Evolutionary conservation across 2,888 invertebrate genomes (phyloP), one percentile per base, ranked within the genome.

Genomic region (Fabriciana adippe): DNA sequence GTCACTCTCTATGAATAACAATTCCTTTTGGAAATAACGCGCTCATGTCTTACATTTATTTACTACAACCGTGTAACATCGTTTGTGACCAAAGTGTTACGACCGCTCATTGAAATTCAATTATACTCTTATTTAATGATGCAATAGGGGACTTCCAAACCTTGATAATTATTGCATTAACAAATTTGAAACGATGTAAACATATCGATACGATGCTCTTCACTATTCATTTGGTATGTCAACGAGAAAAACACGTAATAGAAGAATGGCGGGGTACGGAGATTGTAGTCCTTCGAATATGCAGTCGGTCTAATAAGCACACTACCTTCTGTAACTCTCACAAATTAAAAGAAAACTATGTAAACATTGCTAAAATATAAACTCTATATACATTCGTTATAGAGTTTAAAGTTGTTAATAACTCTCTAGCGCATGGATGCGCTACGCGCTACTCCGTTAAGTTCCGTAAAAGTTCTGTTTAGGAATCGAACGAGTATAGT

Each of bases 281-380:
- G 83, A 89, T 86, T 86, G 88, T 84, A 84, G 84, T 86, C 85
- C 86, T 86, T 85, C 84, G 81, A 86, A 89, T 88, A 90, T 90
- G 89, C 90, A 90, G 85, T 87, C 82, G 81, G 81, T 83, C 86
- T 82, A 83, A 72, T 84, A 83, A 83, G 83, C 86, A 87, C 87
- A 86, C 85, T 79, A 81, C 78, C 81, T 82, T 82, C 81, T 81
- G 78, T 81, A 80, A 85, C 85, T 79, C 82, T 83, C 83, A 87
- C 83, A 78, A 77, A 81, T 77, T 74, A 72, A 80, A 72, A 78
- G 73, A 78, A 74, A 59, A 59, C 72, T 18, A 72, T 72, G 69
- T 67, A 69, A 64, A 65, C 56, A 70, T 72, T 73, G 66, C 68
- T 66, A 72, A 69, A 84, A 75, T 82, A 75, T 81, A 69, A 75